Percentiles rank a stretch among this genome's conserved stretches.
phyloP scores from a whole-genome alignment of 92 coral and sea anemone species.

The Porites evermanni region DNA sequence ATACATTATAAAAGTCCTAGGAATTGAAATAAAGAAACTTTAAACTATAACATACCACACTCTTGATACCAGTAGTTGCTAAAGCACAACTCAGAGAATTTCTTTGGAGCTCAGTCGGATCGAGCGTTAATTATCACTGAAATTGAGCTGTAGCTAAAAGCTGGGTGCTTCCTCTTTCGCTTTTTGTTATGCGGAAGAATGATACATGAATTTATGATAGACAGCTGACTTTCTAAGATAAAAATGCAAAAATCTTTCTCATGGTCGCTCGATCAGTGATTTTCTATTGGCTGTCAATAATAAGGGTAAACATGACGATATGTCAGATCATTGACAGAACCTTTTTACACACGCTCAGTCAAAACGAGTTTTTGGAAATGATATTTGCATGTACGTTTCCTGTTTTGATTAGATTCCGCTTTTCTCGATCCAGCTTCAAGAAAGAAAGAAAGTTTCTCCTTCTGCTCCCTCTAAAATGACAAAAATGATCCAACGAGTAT shows the following conservation, averaged over 20 bases:
- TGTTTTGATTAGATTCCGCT: too few relatives aligned
- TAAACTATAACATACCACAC: too few relatives aligned
- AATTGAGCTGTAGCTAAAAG: not conserved
- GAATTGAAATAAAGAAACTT: too few relatives aligned
- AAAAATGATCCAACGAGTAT: too few relatives aligned
- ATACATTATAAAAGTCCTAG: too few relatives aligned
- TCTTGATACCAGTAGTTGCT: not conserved
- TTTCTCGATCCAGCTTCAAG: too few relatives aligned
- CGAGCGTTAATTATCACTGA: not conserved
- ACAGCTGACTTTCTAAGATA: slow-evolving; percentile 17
- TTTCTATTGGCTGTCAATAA: not conserved
- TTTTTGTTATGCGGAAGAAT: not conserved
- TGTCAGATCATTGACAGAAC: not conserved
- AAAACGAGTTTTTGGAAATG: too few relatives aligned
- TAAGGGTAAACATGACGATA: not conserved
- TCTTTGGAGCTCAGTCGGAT: not conserved
- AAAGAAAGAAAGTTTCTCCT: too few relatives aligned
- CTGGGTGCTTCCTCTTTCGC: not conserved
- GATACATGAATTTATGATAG: not conserved
- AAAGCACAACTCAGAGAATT: not conserved
- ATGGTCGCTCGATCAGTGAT: not conserved
- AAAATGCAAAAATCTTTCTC: not conserved
- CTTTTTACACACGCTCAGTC: not conserved
- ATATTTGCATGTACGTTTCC: too few relatives aligned
- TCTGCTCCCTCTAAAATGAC: too few relatives aligned